Evolutionary conservation across 2,113 vertebrate genomes (phyloP).

Genomic region (Nerophis ophidion): DNA sequence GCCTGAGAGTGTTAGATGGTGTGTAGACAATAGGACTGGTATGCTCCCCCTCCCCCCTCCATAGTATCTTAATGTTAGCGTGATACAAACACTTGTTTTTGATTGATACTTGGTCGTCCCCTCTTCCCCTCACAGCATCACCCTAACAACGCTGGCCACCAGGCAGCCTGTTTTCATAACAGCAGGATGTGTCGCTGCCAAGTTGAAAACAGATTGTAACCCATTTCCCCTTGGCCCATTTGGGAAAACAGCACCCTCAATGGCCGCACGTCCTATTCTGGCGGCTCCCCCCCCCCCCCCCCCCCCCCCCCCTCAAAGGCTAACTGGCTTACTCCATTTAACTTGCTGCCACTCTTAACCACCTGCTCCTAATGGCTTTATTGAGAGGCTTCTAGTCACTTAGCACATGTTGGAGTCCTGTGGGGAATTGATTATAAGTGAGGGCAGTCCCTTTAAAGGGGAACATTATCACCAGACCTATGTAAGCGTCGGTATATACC

Average conservation of each 20-base stretch:
- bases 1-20: slow-evolving; percentile 27
- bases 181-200: slow-evolving; percentile 12
- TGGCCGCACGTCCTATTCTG: slow-evolving; percentile 16
- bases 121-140: slow-evolving; percentile 2
- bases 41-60: slow-evolving; percentile 13
- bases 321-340: slow-evolving; percentile 34
- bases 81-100: slow-evolving; percentile 4
- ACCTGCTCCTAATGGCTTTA: slow-evolving; percentile 45
- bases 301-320: slow-evolving; percentile 32
- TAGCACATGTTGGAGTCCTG: slow-evolving; percentile 32
- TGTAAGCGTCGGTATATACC: no score
- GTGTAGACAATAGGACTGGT: slow-evolving; percentile 47
- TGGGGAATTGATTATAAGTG: slow-evolving; percentile 41
- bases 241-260: slow-evolving; percentile 8
- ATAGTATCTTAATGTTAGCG: slow-evolving; percentile 14
- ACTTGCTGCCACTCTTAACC: slow-evolving; percentile 36
- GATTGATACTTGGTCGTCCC: background rate
- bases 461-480: no score
- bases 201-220: slow-evolving; percentile 44
- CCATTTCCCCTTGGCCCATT: slow-evolving; percentile 29
- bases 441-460: no score
- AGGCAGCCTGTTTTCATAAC: slow-evolving; percentile 1
- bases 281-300: slow-evolving; percentile 32
- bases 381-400: slow-evolving; percentile 42
- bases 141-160: slow-evolving; percentile 3